These are phyloP conservation scores for Athene cunicularia DNA, from an alignment of 2,113 vertebrate species.

Conservation along the genomic window DNA sequence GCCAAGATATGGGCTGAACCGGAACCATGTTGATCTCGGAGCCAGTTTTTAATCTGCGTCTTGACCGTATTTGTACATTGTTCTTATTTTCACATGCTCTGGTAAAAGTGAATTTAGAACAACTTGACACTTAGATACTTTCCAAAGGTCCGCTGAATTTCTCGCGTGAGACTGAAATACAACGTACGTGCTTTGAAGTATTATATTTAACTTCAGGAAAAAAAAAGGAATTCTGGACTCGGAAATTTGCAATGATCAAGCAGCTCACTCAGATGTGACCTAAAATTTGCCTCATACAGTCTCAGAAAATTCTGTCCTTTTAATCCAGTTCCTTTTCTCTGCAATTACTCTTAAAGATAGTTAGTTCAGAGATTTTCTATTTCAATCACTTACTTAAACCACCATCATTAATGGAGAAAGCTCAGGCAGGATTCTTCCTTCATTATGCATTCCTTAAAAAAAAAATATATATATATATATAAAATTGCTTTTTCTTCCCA, in stretches of 20 bases:
- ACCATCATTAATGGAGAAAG: neutral
- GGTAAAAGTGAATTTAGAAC: neutral
- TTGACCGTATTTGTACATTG: neutral
- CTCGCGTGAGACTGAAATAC: neutral
- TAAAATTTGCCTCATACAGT: neutral
- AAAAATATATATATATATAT: too few species aligned
- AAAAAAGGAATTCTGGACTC: neutral
- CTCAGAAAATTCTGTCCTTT: neutral
- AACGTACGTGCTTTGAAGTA: neutral
- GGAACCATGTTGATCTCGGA: neutral
- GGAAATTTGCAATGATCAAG: neutral
- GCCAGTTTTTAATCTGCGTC: neutral
- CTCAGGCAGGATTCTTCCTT: neutral
- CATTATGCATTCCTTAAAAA: slow-evolving; percentile 10
- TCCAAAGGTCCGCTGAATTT: neutral
- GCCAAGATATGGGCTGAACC: neutral
- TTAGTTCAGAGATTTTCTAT: slow-evolving; percentile 29
- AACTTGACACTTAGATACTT: neutral
- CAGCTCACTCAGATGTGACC: neutral
- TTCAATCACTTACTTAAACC: neutral
- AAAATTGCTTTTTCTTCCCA: slow-evolving; percentile 24
- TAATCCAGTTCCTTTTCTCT: neutral
- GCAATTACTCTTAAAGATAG: neutral
- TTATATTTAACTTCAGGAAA: neutral
- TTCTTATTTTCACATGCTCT: neutral